Base-by-base conservation (phyloP, 1,140 invertebrate genomes). In the Tribolium madens region DNA sequence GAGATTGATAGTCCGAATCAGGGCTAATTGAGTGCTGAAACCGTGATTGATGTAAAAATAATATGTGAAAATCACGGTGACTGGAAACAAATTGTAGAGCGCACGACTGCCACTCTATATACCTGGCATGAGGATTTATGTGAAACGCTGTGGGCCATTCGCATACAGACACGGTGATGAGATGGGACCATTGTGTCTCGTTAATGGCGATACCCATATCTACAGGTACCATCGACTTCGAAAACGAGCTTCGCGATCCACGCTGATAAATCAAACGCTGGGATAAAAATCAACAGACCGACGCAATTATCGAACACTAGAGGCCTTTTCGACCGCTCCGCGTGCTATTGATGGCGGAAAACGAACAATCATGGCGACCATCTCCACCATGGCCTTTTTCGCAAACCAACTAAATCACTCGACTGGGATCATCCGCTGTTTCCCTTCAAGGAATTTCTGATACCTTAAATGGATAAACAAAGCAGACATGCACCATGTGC, bases 11-110 rank as follows among this genome's bases (percentile, higher is more conserved):
- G 78, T 64, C 79, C 46, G 70, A 74, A 75, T 77, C 77, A 74
- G 76, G 74, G 33, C 79, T 83, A 83, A 83, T 83, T 82, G 81
- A 82, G 81, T 82, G 83, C 79, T 83, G 83, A 83, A 82, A 80
- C 69, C 52, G 80, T 82, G 83, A 83, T 83, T 83, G 83, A 83
- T 83, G 83, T 83, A 82, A 83, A 83, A 83, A 83, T 83, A 83
- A 83, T 83, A 83, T 82, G 83, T 83, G 83, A 83, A 83, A 83
- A 83, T 83, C 83, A 83, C 75, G 80, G 78, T 81, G 81, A 83
- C 81, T 80, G 78, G 75, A 73, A 79, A 83, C 82, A 83, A 83
- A 83, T 83, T 81, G 83, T 81, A 76, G 81, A 75, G 80, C 18
- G 73, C 68, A 60, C 75, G 75, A 50, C 47, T 75, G 68, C 64